These are phyloP conservation scores for Drosophila bifasciata DNA, from an alignment of 1,140 invertebrate species.

Conservation along the genomic window DNA sequence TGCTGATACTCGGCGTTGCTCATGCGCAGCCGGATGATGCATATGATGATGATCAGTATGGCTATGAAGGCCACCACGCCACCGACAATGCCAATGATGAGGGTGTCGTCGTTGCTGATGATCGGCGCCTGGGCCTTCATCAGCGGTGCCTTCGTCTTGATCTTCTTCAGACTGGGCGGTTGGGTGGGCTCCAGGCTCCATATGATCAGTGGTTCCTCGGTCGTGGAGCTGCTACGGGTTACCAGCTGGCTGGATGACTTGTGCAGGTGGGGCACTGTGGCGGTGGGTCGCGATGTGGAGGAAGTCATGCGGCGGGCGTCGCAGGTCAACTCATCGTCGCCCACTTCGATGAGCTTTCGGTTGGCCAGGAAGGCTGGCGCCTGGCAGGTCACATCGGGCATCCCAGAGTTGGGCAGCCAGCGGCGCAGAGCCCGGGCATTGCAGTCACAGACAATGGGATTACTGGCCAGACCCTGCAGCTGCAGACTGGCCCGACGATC, in stretches of 20 bases:
- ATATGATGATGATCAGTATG: conserved; percentile 94
- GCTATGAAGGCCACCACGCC: conserved; percentile 95
- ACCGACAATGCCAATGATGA: conserved; percentile 96
- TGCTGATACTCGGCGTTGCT: conserved; percentile 88
- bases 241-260: conserved; percentile 84
- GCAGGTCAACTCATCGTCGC: conserved; percentile 91
- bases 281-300: conserved; percentile 84
- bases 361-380: conserved; percentile 89
- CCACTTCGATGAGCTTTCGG: conserved; percentile 89
- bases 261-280: conserved; percentile 63
- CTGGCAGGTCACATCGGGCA: conserved; percentile 87
- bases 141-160: conserved; percentile 86
- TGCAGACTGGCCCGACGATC: conserved; percentile 90
- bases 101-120: conserved; percentile 93
- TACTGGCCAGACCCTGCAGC: conserved; percentile 89
- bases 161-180: conserved; percentile 84
- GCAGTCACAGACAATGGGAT: conserved; percentile 94
- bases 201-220: conserved; percentile 92
- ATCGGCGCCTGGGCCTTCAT: conserved; percentile 86
- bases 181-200: conserved; percentile 91
- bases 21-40: conserved; percentile 91
- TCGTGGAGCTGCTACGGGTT: conserved; percentile 86
- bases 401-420: conserved; percentile 88
- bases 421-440: conserved; percentile 90
- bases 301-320: conserved; percentile 87